Conservation (phyloP, 2,113 vertebrate genomes). For the Baryphthengus martii region DNA sequence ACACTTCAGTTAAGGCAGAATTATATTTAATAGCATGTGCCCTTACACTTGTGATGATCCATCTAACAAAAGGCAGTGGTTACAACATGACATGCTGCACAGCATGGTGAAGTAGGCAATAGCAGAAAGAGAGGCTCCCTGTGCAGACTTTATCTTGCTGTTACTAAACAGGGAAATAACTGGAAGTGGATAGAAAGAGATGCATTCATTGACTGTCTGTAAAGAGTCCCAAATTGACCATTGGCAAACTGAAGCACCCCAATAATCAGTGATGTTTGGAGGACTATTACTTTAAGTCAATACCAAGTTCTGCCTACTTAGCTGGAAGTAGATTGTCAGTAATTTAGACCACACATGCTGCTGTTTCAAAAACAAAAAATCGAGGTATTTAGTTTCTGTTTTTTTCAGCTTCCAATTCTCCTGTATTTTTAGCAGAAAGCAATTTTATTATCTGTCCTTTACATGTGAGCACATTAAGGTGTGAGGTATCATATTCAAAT, state of each 20-base stretch:
- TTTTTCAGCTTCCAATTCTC: background rate
- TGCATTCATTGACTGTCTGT: background rate
- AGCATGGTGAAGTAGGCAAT: background rate
- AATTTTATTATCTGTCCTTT: background rate
- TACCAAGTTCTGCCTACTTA: background rate
- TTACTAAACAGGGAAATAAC: background rate
- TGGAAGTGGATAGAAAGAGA: background rate
- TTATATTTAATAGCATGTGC: background rate
- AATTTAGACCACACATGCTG: background rate
- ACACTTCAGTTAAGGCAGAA: background rate
- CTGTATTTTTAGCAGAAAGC: background rate
- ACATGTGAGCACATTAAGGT: background rate
- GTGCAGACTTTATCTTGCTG: background rate
- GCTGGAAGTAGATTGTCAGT: background rate
- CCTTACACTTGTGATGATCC: background rate
- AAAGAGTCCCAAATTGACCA: background rate
- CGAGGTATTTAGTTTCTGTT: background rate
- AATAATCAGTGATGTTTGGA: background rate
- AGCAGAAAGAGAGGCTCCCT: background rate
- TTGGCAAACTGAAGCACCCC: background rate
- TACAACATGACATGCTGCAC: background rate
- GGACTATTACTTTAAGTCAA: background rate
- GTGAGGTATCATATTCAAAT: background rate
- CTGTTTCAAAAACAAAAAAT: background rate
- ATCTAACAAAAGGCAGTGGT: background rate